Percentiles rank a stretch among this genome's conserved stretches.
These are phyloP conservation scores for Jaculus jaculus DNA, from an alignment of 2,113 vertebrate genomes.

Conservation along the genomic window DNA sequence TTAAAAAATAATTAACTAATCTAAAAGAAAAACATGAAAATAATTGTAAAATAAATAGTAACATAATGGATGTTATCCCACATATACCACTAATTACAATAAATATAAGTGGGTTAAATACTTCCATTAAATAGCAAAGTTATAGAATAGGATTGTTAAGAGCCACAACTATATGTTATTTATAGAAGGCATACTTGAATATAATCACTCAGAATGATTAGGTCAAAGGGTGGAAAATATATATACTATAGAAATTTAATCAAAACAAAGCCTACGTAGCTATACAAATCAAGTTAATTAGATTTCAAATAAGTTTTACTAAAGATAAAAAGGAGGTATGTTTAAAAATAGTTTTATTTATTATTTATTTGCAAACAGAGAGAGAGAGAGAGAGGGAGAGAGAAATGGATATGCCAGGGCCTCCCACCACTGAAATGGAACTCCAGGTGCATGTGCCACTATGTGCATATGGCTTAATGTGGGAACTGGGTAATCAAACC, in stretches of 20 bases:
- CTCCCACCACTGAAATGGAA: too few species aligned
- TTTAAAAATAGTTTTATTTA: too few species aligned
- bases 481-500: too few species aligned
- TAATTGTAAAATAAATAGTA: background rate
- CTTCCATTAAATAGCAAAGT: background rate
- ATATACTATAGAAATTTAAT: background rate
- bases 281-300: background rate
- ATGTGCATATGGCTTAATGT: too few species aligned
- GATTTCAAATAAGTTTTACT: background rate
- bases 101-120: background rate
- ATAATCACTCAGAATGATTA: background rate
- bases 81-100: background rate
- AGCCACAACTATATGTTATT: background rate
- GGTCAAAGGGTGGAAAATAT: background rate
- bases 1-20: background rate
- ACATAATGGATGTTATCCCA: background rate
- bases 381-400: background rate
- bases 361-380: background rate
- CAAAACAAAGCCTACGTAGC: background rate
- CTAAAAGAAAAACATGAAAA: background rate
- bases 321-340: background rate
- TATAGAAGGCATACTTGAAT: background rate
- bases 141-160: background rate
- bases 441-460: too few species aligned
- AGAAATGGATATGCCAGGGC: too few species aligned